Evolutionary conservation across 2,797 vertebrate genomes (phyloP), one percentile per base, ranked within the genome.

Genomic region (Arremon aurantiirostris): DNA sequence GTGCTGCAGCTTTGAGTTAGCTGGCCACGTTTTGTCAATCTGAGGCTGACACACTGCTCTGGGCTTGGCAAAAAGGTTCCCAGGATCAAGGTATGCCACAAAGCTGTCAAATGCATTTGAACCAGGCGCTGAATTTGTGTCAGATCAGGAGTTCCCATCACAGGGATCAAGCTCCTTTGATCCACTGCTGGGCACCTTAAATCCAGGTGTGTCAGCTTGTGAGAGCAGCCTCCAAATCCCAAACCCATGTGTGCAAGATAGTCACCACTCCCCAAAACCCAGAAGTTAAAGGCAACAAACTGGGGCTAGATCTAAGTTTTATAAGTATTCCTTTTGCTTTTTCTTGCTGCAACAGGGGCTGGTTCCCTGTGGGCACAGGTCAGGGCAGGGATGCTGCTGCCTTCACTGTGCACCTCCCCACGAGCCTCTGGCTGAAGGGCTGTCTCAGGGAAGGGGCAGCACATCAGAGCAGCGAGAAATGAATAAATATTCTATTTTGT

Each of bases 401-500:
- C 52, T 2, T 61, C 30, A 2, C 3, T 12, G 8, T 86, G 82
- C 27, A 89, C 35, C 26, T 94, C 80, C 61, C 77, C 26, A 6
- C 0, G 4, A 78, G 65, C 61, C 64, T 37, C 6, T 0, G 1
- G 53, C 52, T 32, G 15, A 76, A 75, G 15, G 63, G 59, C 21
- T 82, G 7, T 35, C 77, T 56, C 5, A 1, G 57, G 39, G 16
- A 0, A 6, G 41, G 37, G 30, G 56, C 37, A 79, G 47, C 70
- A 50, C 47, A 64, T 57, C 34, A 44, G 35, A 86, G 85, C 44
- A 56, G 30, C 3, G 65, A 55, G 53, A 88, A 94, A 86, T 69
- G 80, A 90, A 89, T 50, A 91, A 90, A 86, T 84, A 72, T 57
- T 69, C 28, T 52, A 88, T 93, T 93, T 86, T 2, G 2, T 90